These are phyloP conservation scores for Drosophila mayaguana DNA, from an alignment of 2,888 invertebrate genomes.

Conservation along the genomic window DNA sequence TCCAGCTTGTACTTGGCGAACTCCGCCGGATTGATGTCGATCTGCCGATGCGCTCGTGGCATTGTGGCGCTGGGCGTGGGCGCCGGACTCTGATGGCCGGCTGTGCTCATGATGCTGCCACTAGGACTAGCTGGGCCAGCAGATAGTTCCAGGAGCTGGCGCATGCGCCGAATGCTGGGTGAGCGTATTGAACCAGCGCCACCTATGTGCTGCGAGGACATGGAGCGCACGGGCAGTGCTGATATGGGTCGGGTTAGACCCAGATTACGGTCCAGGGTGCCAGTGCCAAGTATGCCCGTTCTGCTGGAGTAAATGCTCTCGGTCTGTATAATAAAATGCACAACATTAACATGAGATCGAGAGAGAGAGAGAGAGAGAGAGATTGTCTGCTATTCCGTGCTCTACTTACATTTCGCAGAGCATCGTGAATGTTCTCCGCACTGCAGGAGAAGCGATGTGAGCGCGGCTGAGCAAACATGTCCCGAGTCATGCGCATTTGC, in stretches of 20 bases:
- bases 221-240: constrained; percentile 90
- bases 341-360: neutral
- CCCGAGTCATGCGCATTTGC: constrained; percentile 93
- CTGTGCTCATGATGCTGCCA: constrained; percentile 84
- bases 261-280: constrained; percentile 89
- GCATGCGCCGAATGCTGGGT: constrained; percentile 92
- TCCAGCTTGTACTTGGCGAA: constrained; percentile 96
- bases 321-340: constrained; percentile 73
- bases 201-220: constrained; percentile 90
- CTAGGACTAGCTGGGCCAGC: constrained; percentile 87
- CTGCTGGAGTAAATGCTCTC: constrained; percentile 88
- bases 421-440: constrained; percentile 95
- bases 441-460: constrained; percentile 94
- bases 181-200: constrained; percentile 87
- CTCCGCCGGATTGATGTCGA: constrained; percentile 96
- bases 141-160: constrained; percentile 91
- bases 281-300: constrained; percentile 88
- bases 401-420: constrained; percentile 91
- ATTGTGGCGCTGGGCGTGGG: constrained; percentile 92
- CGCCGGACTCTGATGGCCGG: constrained; percentile 89
- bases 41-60: constrained; percentile 89
- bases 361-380: neutral
- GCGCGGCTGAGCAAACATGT: constrained; percentile 89
- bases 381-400: neutral
- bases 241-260: constrained; percentile 87